phyloP scores from a whole-genome alignment of 2,888 invertebrate genomes.

The Agrilus cyanescens region DNA sequence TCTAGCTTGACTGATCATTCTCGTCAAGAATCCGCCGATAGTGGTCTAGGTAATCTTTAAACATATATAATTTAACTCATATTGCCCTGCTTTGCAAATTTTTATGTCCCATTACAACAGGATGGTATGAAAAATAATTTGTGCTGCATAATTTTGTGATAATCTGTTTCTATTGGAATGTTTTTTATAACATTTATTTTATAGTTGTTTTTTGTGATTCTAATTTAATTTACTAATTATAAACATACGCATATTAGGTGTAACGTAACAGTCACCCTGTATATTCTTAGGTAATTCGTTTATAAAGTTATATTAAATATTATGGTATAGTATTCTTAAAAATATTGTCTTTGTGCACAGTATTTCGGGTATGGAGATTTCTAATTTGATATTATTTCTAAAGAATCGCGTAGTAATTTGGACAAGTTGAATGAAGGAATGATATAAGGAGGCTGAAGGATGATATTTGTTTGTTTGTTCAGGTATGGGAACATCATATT shows the following conservation, averaged over 20 bases:
- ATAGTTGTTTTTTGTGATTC: not conserved
- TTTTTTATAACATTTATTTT: not conserved
- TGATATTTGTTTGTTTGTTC: slow-evolving; percentile 5
- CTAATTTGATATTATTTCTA: too few relatives aligned
- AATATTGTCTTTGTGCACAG: not conserved
- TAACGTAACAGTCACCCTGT: not conserved
- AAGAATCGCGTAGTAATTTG: too few relatives aligned
- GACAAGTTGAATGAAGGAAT: too few relatives aligned
- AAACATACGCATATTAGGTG: too few relatives aligned
- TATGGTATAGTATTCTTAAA: not conserved
- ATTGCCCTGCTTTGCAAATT: too few relatives aligned
- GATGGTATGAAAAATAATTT: too few relatives aligned
- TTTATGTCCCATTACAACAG: too few relatives aligned
- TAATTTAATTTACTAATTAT: too few relatives aligned
- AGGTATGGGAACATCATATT: slow-evolving; percentile 72
- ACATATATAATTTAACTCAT: not conserved
- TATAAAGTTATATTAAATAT: not conserved
- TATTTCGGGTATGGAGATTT: too few relatives aligned
- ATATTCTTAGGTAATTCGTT: not conserved
- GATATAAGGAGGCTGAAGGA: too few relatives aligned
- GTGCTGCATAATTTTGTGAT: not conserved
- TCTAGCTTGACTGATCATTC: slow-evolving; percentile 78
- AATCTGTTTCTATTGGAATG: not conserved
- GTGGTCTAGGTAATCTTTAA: slow-evolving; percentile 60
- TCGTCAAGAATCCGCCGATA: slow-evolving; percentile 89